phyloP scores from a whole-genome alignment of 2,888 invertebrate genomes.

The Coenonympha glycerion region DNA sequence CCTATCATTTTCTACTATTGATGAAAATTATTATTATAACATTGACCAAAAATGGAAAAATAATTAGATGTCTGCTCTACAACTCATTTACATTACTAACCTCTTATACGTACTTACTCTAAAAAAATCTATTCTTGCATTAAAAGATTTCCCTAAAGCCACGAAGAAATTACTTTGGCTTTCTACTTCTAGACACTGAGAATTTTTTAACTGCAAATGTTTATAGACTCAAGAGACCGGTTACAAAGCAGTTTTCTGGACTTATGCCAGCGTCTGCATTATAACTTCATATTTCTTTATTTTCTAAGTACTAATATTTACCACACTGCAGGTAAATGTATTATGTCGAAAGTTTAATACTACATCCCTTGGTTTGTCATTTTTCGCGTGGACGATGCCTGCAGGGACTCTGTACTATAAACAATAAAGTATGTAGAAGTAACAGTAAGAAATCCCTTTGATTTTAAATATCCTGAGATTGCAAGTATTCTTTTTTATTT shows the following conservation, averaged over 20 bases:
- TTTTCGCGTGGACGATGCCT: not conserved
- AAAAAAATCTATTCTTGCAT: too few relatives aligned
- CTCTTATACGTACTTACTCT: too few relatives aligned
- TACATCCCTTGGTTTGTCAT: not conserved
- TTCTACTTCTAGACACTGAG: not conserved
- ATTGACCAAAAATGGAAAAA: too few relatives aligned
- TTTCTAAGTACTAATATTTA: not conserved
- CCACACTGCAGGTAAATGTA: not conserved
- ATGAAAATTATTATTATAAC: too few relatives aligned
- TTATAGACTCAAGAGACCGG: slow-evolving; percentile 4
- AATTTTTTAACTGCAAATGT: slow-evolving; percentile 2
- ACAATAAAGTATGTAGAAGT: too few relatives aligned
- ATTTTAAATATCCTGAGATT: too few relatives aligned
- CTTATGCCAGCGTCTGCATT: not conserved
- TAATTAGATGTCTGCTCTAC: too few relatives aligned
- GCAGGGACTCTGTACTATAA: too few relatives aligned
- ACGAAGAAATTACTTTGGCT: not conserved
- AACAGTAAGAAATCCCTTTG: too few relatives aligned
- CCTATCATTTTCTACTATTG: too few relatives aligned
- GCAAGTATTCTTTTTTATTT: too few relatives aligned
- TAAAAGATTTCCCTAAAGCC: not conserved
- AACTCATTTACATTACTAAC: too few relatives aligned
- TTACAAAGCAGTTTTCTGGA: not conserved
- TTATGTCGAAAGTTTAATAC: not conserved
- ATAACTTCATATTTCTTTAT: not conserved